Evolutionary conservation across 2,113 vertebrate genomes (phyloP), one percentile per base, ranked within the genome.

Genomic region (Amazona vittata): DNA sequence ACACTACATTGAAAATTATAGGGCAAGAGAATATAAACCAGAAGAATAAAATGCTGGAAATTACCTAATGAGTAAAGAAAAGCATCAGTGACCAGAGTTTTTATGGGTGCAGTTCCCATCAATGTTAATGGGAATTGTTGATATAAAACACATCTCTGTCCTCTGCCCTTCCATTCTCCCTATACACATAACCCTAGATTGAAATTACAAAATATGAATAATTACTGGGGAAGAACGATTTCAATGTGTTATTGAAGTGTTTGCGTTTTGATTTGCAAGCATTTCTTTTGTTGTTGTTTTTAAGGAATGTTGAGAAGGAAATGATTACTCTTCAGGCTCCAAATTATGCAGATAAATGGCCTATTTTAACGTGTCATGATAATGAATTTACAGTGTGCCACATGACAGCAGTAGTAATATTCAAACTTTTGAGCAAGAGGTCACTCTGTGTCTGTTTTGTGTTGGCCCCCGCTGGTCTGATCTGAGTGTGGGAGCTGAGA

Each of bases 21-120:
- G 83, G 83, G 78, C 82, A 95, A 96, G 90, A 95, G 78, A 82
- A 86, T 46, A 83, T 96, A 88, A 95, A 93, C 53, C 62, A 67
- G 57, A 64, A 91, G 83, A 93, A 88, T 75, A 82, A 86, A 92
- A 94, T 57, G 67, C 71, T 92, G 78, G 88, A 85, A 96, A 92
- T 91, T 79, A 91, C 80, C 60, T 93, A 95, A 94, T 86, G 90
- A 84, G 83, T 82, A 75, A 89, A 91, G 93, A 90, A 94, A 93
- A 93, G 81, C 84, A 80, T 71, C 74, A 17, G n/a, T 94, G 94
- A 86, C 86, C 86, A 22, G 68, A 73, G 80, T 70, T 83, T 93
- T 96, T 96, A 97, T 91, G 60, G 64, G 28, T 94, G 78, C 57
- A 88, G 20, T 86, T 95, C 57, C 75, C 75, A 90, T 92, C 52